Evolutionary conservation across 1,140 invertebrate species (phyloP).

Genomic region (Cydia strobilella): DNA sequence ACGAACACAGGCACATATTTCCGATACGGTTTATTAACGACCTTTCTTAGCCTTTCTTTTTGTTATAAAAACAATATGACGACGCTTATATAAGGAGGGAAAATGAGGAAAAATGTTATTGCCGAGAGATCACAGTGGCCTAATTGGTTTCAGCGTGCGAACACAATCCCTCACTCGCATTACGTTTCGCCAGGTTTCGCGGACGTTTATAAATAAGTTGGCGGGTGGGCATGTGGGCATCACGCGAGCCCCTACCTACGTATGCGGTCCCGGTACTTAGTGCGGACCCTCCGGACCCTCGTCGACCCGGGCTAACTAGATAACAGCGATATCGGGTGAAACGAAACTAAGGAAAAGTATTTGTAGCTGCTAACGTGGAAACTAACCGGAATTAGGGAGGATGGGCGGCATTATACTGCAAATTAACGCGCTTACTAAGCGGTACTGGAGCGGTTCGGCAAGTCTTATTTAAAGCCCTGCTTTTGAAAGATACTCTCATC

Average conservation of each 20-base stretch:
- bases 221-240: conserved; percentile 44
- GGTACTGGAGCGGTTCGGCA: neutral
- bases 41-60: conserved; percentile 18
- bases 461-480: neutral
- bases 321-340: conserved; percentile 69
- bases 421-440: conserved; percentile 49
- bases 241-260: conserved; percentile 55
- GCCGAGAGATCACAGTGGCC: conserved; percentile 46
- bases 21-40: conserved; percentile 29
- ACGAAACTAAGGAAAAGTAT: conserved; percentile 75
- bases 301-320: conserved; percentile 73
- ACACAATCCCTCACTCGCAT: conserved; percentile 63
- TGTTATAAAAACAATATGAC: conserved; percentile 11
- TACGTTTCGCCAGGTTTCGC: conserved; percentile 49
- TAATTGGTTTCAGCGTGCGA: conserved; percentile 64
- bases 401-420: conserved; percentile 61
- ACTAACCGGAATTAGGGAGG: conserved; percentile 60
- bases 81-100: neutral
- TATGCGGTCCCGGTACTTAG: conserved; percentile 60
- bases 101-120: conserved; percentile 54
- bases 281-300: conserved; percentile 68
- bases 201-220: conserved; percentile 65
- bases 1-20: neutral
- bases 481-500: neutral
- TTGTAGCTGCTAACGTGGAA: conserved; percentile 58